Percentiles rank a stretch among this genome's conserved stretches.
phyloP scores from a whole-genome alignment of 2,888 invertebrate genomes.

The Cylindroiulus punctatus region DNA sequence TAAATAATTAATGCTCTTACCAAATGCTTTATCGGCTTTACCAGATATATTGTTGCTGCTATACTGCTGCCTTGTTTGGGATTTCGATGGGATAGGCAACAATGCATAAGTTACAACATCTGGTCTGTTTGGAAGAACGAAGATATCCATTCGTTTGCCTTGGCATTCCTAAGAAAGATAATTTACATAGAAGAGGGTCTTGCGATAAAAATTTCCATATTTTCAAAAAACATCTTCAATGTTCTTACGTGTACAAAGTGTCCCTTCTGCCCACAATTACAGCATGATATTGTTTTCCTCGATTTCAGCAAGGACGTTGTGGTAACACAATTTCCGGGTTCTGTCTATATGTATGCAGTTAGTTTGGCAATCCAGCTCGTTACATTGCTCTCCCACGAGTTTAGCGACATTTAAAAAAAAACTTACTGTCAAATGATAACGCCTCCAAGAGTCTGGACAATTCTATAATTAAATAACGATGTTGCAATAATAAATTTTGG shows the following conservation, averaged over 20 bases:
- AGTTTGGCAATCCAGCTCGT: not conserved
- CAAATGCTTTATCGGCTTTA: not conserved
- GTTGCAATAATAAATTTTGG: not conserved
- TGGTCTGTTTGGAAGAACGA: not conserved
- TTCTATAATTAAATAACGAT: constrained; percentile 49
- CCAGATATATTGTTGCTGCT: not conserved
- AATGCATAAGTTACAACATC: not conserved
- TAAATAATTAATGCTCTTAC: not conserved
- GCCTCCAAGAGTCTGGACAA: constrained; percentile 48
- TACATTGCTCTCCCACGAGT: not conserved
- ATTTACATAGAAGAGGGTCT: not conserved
- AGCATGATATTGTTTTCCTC: not conserved
- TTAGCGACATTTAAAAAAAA: not conserved
- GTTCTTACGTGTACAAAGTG: constrained; percentile 48
- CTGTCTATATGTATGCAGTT: not conserved
- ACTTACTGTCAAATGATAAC: constrained; percentile 44
- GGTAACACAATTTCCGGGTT: not conserved
- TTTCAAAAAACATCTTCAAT: not conserved
- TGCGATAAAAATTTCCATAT: too few species aligned
- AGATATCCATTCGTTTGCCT: not conserved
- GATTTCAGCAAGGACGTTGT: constrained; percentile 20
- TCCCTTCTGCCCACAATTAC: constrained; percentile 48
- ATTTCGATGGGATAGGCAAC: not conserved
- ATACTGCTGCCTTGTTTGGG: not conserved
- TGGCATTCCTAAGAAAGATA: constrained; percentile 7